Base-by-base conservation (phyloP, 2,113 vertebrate species). In the Archilochus colubris region DNA sequence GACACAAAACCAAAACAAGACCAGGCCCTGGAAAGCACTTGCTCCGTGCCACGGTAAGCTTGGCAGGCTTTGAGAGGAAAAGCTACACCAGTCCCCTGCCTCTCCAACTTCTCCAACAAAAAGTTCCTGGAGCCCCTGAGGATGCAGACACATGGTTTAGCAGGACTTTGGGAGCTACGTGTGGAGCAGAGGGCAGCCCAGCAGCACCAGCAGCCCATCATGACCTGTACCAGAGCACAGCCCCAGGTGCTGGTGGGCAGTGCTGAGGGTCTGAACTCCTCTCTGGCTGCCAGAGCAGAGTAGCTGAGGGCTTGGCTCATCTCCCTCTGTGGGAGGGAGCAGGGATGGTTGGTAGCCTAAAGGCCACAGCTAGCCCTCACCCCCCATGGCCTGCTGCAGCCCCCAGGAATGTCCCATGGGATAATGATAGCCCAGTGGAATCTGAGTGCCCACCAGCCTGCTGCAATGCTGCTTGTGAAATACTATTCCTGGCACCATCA, bases 351-450 rank as follows among this genome's bases (percentile, higher is more conserved):
- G 62, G 53, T 48, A 62, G 82, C 75, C 63, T 7, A 20, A 69
- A 88, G 82, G 79, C 22, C 10, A 0, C 46, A 31, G 63, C 59
- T 50, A 31, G 43, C 38, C 55, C 54, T 84, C 61, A 54, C 10
- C 10, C 9, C 6, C 36, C 0, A 0, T 27, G 75, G 31, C 50
- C 82, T 0, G 0, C 40, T 77, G 76, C 82, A 88, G 75, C 48
- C 38, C 59, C 88, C 68, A 83, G 89, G 88, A 96, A 93, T 95
- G 89, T 59, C 89, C 50, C 38, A 5, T 33, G 48, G 57, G 82
- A 75, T 83, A 95, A 90, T 40, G 85, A 95, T 33, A 95, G 79
- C 51, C 85, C 55, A 6, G 0, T 31, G 76, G 94, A 93, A 94
- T 91, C n/a, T 22, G 36, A 36, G 63, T 59, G 74, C 67, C 53